phyloP scores from a whole-genome alignment of 2,113 vertebrate genomes.

The Todiramphus chloris region DNA sequence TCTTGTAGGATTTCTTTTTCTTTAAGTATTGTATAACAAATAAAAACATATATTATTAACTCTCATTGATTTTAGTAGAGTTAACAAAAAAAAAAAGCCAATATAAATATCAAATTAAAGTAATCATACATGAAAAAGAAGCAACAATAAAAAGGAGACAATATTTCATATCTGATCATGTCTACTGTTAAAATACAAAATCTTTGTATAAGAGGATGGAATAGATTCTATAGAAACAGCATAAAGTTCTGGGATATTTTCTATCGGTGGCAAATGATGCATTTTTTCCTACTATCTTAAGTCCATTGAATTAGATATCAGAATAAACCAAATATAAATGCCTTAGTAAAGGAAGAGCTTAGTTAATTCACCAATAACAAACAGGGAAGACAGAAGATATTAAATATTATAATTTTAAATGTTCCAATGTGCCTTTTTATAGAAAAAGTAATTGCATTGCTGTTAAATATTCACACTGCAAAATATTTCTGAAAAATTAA shows the following conservation, averaged over 20 bases:
- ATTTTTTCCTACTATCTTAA: neutral
- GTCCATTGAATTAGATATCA: neutral
- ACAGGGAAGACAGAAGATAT: constrained; percentile 31
- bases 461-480: constrained; percentile 53
- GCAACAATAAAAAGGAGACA: neutral
- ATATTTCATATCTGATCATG: neutral
- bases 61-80: neutral
- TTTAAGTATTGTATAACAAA: neutral
- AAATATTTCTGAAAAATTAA: constrained; percentile 47
- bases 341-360: neutral
- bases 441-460: constrained; percentile 41
- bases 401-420: constrained; percentile 36
- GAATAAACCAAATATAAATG: constrained; percentile 11
- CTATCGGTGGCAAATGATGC: neutral
- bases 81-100: neutral
- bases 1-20: neutral
- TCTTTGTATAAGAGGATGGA: neutral
- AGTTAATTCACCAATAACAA: constrained; percentile 44
- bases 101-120: neutral
- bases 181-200: neutral
- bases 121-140: neutral
- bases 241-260: neutral
- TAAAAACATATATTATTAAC: neutral
- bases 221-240: neutral
- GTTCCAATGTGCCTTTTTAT: constrained; percentile 47